Base-by-base conservation (phyloP, 2,888 invertebrate genomes). In the Xanthostigma xanthostigma region DNA sequence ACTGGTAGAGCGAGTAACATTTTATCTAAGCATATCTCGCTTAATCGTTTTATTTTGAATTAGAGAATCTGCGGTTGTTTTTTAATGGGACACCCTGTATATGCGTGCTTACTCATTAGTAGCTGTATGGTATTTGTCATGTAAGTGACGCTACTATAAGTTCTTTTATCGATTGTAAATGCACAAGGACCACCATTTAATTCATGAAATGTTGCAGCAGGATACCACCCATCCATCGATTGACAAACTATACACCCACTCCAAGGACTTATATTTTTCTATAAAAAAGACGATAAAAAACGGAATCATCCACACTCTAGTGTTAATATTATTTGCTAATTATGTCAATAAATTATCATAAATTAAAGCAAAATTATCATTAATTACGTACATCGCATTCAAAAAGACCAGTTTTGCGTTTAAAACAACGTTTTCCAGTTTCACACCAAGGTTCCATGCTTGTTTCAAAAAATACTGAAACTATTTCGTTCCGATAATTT, bases 241-340 rank as follows among this genome's bases (percentile, higher is more conserved):
- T 77, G 75, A 57, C 87, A 88, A 39, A 78, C 77, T 12, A 87
- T 72, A 14, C 76, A 72, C 35, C 85, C 86, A 53, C 76, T 76
- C 79, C 82, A 84, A 36, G 68, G 62, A 51, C 63, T 12, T 8
- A 43, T 33, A 35, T 36, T 4, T 41, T 51, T 49, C 42, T 51
- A 34, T 38, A 34, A 14, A 37, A 43, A 44, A 49, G 6, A 27
- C 27, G 3, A 6, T 27, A 27, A 6, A 2, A 17, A 17, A 17
- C 17, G 17, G 3, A 3, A n/a, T n/a, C n/a, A n/a, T n/a, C n/a
- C n/a, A 17, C 4, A 4, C 17, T 17, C 2, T 27, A 6, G 6
- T 27, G 27, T 27, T 27, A 27, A 27, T 27, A 6, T 27, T 27
- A 27, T 3, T 27, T 3, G 6, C 27, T 27, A 27, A 27, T 27